These are phyloP conservation scores for Tokudaia muenninki DNA, from an alignment of 2,797 vertebrate species.

Conservation along the genomic window DNA sequence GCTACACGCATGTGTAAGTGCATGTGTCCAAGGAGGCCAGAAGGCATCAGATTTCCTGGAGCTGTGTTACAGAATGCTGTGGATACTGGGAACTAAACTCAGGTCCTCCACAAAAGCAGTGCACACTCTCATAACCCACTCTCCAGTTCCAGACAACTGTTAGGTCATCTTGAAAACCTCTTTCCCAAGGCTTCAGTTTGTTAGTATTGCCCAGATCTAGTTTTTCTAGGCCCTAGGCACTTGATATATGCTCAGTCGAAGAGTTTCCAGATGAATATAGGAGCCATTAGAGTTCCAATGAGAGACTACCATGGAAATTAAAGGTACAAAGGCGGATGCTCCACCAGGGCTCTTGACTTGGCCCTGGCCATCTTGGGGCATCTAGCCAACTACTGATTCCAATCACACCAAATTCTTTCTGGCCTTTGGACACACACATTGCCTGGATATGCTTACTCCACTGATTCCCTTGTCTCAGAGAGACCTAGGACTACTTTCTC, in stretches of 20 bases:
- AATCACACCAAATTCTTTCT: not conserved
- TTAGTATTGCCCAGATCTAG: not conserved
- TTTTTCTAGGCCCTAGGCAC: not conserved
- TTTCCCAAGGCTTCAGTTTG: not conserved
- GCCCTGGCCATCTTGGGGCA: not conserved
- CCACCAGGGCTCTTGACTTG: not conserved
- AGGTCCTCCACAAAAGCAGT: not conserved
- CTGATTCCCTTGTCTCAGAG: not conserved
- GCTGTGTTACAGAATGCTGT: not conserved
- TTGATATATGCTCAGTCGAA: not conserved
- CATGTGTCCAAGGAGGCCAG: not conserved
- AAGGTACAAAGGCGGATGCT: not conserved
- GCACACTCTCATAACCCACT: not conserved
- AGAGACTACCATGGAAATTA: not conserved
- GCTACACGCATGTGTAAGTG: too few relatives aligned
- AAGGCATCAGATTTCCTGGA: not conserved
- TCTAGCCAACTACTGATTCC: not conserved
- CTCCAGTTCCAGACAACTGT: not conserved
- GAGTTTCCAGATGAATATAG: not conserved
- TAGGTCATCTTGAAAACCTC: not conserved
- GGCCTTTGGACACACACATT: not conserved
- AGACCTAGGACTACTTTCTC: not conserved
- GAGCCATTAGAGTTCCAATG: not conserved
- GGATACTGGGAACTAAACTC: not conserved
- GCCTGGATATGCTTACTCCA: not conserved